Evolutionary conservation across 2,797 vertebrate genomes (phyloP).

Genomic region (Acanthopagrus latus): DNA sequence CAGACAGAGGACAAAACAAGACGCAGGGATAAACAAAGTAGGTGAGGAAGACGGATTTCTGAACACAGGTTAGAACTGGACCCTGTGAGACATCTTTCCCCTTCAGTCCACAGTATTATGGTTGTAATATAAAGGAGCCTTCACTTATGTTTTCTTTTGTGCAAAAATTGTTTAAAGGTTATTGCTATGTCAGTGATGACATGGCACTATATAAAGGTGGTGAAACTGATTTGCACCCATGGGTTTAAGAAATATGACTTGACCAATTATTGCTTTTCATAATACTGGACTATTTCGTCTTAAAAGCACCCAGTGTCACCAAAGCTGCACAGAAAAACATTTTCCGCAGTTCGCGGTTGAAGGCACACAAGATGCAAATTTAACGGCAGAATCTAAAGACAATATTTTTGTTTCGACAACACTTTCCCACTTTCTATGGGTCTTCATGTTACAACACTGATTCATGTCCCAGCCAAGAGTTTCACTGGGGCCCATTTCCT

Average conservation of each 20-base stretch:
- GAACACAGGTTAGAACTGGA: neutral
- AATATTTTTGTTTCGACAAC: neutral
- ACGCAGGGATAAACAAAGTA: slow-evolving; percentile 7
- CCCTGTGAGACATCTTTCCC: neutral
- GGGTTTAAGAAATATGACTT: neutral
- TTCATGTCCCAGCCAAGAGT: slow-evolving; percentile 37
- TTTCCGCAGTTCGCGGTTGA: neutral
- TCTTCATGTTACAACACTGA: slow-evolving; percentile 30
- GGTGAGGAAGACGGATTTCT: slow-evolving; percentile 27
- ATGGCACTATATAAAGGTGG: neutral
- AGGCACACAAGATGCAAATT: neutral
- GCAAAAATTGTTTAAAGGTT: slow-evolving; percentile 5
- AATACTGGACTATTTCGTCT: neutral
- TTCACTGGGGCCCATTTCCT: slow-evolving; percentile 75
- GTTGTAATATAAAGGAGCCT: neutral
- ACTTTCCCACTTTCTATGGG: slow-evolving; percentile 4
- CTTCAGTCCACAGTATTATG: neutral
- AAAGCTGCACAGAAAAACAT: neutral
- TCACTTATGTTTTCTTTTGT: neutral
- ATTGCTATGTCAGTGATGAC: neutral
- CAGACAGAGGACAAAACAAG: slow-evolving; percentile 29
- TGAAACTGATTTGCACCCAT: neutral
- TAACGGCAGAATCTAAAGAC: neutral
- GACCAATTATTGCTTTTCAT: neutral
- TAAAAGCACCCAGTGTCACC: neutral